Evolutionary conservation across 2,113 vertebrate species (phyloP), one percentile per base, ranked within the genome.

Genomic region (Eira barbara): DNA sequence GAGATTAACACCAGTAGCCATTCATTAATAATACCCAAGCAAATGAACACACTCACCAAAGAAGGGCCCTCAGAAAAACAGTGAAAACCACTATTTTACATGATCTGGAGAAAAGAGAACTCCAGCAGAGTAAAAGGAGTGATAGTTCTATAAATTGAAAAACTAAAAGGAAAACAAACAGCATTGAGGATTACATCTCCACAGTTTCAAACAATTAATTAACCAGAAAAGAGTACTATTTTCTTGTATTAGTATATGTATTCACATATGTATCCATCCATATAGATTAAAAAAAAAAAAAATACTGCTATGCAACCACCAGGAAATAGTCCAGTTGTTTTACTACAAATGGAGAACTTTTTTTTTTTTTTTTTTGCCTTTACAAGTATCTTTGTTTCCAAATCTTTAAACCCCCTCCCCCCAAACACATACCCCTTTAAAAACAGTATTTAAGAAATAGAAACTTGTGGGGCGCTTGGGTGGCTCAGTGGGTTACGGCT

Each of bases 111-210:
- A 3, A n/a, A 29, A 45, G 42, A 67, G 85, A 7, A 81, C 4
- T 29, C 39, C 5, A 59, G 12, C 47, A 47, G 74, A 55, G 63
- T 65, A 65, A 65, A 65, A 65, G 34, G 12, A 82, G 15, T 39
- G 11, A 9, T 78, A 15, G 89, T 79, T 93, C 34, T 69, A 96
- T 78, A 84, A 96, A 97, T 74, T 23, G 78, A 6, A 90, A 92
- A 79, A 83, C 31, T 74, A n/a, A 97, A 95, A 82, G 52, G 39
- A 71, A 95, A 96, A 52, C n/a, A 95, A 91, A 93, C 7, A 52
- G 14, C 36, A 94, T 7, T 85, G 59, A 94, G 12, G 27, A 78
- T 39, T 82, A 73, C 45, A 71, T 29, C 6, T 42, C 25, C 1
- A 36, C 20, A 79, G 74, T 83, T 71, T 94, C 42, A 93, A 79